Base-by-base conservation (phyloP, 2,797 vertebrate species). In the Parotocinclus haroldoi region DNA sequence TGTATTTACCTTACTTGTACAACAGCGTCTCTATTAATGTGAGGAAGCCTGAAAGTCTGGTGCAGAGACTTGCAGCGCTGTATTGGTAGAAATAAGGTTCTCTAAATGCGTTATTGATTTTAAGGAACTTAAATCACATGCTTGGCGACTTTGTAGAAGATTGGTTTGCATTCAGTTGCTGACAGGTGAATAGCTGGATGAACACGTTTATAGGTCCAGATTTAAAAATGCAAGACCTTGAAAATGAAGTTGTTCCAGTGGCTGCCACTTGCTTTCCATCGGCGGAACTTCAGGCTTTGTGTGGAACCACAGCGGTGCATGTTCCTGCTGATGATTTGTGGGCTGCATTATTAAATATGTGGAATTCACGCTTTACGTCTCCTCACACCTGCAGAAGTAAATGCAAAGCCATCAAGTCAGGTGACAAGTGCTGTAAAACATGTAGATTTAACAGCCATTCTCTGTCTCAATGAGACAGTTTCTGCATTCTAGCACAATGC, bases 391-490 rank as follows among this genome's bases (percentile, higher is more conserved):
- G 70, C 55, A 65, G 57, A 68, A 69, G 61, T 56, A 71, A 70
- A 72, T 67, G 63, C 66, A 52, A 50, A 18, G 72, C 63, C 61
- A 78, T 79, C 76, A 79, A 57, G 42, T 62, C 57, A 69, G 52
- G 49, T 79, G 74, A 79, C 76, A 79, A 59, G 69, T 68, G 69
- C 58, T 54, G 61, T 79, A 79, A 79, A 81, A 59, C 69, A 75
- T 72, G 42, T 42, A 68, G 74, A 78, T 76, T 78, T 76, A 76
- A 63, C 72, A 63, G 69, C 54, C 67, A 36, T 39, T 52, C 57
- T 60, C 73, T 60, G 68, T 66, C 60, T 72, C 72, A 73, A 50
- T 59, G 54, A 68, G 68, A 78, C 60, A 66, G 49, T 61, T 56
- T 61, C 59, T 19, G 38, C 66, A 66, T 71, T 68, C 57, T 60